Evolutionary conservation across 2,113 vertebrate species (phyloP).

Genomic region (Toxostoma redivivum): DNA sequence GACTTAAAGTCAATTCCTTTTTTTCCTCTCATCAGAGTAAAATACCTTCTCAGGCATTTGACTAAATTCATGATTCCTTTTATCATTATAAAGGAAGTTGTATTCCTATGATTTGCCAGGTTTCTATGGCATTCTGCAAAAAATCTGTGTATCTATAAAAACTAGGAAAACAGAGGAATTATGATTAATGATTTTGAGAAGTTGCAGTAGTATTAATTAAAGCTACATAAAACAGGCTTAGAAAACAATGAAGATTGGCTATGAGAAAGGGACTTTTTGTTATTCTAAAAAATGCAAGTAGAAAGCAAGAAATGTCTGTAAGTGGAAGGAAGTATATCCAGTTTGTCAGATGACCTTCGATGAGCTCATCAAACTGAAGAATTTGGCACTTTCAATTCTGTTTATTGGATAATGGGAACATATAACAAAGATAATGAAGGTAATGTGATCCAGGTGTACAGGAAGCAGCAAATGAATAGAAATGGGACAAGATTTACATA

Average conservation of each 20-base stretch:
- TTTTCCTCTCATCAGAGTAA: background rate
- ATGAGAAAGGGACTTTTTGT: background rate
- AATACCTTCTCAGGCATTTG: background rate
- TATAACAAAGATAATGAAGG: background rate
- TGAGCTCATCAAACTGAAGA: background rate
- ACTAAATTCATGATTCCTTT: background rate
- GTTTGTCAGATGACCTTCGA: background rate
- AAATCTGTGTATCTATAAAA: background rate
- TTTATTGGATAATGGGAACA: background rate
- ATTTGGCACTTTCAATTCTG: background rate
- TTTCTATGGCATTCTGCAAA: background rate
- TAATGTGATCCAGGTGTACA: background rate
- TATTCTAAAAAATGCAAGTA: background rate
- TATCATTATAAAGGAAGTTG: background rate
- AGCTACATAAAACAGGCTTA: background rate
- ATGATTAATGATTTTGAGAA: background rate
- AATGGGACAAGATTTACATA: background rate
- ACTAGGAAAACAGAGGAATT: background rate
- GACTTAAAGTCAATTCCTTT: background rate
- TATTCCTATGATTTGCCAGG: background rate
- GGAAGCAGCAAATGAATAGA: constrained; percentile 10
- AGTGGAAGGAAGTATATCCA: background rate
- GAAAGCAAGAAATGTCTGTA: background rate
- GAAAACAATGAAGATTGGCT: background rate
- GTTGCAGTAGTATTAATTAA: background rate